A percentile compares a stretch with the other conserved stretches of the same genome.
Evolutionary conservation across 2,888 invertebrate genomes (phyloP).

Genomic region (Smittia sp.): DNA sequence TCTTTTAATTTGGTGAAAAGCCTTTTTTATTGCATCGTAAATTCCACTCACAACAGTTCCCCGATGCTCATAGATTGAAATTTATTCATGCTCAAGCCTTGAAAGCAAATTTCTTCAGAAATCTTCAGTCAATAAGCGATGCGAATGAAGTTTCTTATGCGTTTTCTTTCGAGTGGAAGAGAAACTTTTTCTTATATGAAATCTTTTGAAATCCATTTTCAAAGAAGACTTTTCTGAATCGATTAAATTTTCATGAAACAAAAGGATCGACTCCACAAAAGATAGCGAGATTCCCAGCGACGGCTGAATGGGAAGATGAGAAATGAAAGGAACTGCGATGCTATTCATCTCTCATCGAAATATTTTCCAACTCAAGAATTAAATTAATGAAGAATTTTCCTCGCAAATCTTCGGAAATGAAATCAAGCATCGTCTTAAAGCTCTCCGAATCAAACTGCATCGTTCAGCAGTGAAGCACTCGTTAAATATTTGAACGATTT

Average conservation of each 20-base stretch:
- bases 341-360: too few relatives aligned
- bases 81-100: too few relatives aligned
- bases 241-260: neutral
- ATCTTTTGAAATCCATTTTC: neutral
- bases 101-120: neutral
- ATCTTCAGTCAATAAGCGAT: neutral
- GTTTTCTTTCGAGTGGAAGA: neutral
- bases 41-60: neutral
- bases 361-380: too few relatives aligned
- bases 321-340: too few relatives aligned
- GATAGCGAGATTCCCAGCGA: neutral
- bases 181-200: neutral
- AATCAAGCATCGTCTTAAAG: neutral
- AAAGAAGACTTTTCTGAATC: neutral
- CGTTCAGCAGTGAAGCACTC: too few relatives aligned
- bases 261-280: neutral
- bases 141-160: neutral
- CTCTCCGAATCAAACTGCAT: neutral
- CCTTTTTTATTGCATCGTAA: constrained; percentile 5
- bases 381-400: neutral
- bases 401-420: neutral
- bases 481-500: too few relatives aligned
- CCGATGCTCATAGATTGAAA: neutral
- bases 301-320: neutral
- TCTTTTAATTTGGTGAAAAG: neutral